Conservation (phyloP, 2,797 vertebrate genomes). For the Artibeus jamaicensis region DNA sequence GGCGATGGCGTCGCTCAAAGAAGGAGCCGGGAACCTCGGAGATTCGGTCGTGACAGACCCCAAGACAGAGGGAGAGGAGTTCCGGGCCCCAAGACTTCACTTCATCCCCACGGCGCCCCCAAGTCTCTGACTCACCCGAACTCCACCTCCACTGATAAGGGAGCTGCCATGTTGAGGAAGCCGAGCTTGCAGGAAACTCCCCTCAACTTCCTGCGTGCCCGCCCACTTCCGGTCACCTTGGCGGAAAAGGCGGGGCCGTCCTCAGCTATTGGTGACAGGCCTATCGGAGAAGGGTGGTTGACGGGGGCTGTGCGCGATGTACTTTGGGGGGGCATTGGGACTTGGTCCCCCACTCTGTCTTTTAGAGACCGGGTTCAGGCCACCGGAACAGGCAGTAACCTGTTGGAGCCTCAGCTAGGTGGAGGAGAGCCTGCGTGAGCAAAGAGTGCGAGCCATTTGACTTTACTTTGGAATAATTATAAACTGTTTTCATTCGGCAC, state of each 20-base stretch:
- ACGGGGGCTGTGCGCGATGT: accelerated
- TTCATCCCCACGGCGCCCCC: neutral
- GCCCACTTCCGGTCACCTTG: slow-evolving; percentile 61
- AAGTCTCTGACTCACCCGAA: slow-evolving; percentile 89
- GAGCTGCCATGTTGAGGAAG: slow-evolving; percentile 91
- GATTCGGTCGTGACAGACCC: neutral
- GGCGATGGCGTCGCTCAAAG: neutral
- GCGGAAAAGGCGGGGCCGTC: slow-evolving; percentile 46
- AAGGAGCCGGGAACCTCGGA: neutral
- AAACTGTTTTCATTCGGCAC: neutral
- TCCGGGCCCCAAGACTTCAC: neutral
- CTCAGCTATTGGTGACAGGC: neutral
- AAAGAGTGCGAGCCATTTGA: neutral
- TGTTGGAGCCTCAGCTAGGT: neutral
- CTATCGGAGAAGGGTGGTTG: accelerated
- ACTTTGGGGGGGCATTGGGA: accelerated
- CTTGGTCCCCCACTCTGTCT: accelerated
- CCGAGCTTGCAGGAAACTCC: slow-evolving; percentile 19
- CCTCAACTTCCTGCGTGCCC: neutral
- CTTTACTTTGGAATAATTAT: neutral
- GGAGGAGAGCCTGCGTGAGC: neutral
- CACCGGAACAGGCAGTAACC: neutral
- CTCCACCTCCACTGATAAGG: slow-evolving; percentile 90
- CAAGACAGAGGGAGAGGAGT: neutral
- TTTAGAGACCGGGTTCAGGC: neutral